These are phyloP conservation scores for Colostygia pectinataria DNA, from an alignment of 2,888 invertebrate species.

Conservation along the genomic window DNA sequence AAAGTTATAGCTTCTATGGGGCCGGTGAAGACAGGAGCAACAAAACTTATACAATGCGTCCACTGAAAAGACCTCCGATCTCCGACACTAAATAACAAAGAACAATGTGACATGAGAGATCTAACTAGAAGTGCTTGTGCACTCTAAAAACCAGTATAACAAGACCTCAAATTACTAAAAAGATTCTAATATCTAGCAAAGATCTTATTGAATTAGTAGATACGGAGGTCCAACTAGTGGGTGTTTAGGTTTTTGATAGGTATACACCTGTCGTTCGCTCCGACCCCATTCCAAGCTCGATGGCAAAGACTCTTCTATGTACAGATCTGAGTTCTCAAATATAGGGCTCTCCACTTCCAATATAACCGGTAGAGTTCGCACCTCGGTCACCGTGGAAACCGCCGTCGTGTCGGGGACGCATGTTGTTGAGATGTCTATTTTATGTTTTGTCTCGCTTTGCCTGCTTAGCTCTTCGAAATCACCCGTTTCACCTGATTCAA, in stretches of 20 bases:
- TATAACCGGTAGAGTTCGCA: slow-evolving; percentile 65
- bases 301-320: slow-evolving; percentile 94
- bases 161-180: slow-evolving; percentile 44
- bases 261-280: slow-evolving; percentile 74
- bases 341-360: slow-evolving; percentile 49
- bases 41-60: slow-evolving; percentile 55
- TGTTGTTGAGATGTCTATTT: slow-evolving; percentile 64
- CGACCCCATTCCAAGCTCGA: slow-evolving; percentile 90
- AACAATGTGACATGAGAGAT: slow-evolving; percentile 3
- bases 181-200: slow-evolving; percentile 7
- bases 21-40: slow-evolving; percentile 78
- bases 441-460: slow-evolving; percentile 79
- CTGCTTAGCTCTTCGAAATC: slow-evolving; percentile 90
- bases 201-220: neutral
- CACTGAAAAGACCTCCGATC: slow-evolving; percentile 51
- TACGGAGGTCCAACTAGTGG: slow-evolving; percentile 26
- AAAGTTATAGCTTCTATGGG: slow-evolving; percentile 56
- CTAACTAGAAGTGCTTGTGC: slow-evolving; percentile 3
- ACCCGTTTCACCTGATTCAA: slow-evolving; percentile 91
- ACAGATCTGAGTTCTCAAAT: slow-evolving; percentile 89
- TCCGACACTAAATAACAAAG: slow-evolving; percentile 7
- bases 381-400: slow-evolving; percentile 84
- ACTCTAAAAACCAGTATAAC: slow-evolving; percentile 42
- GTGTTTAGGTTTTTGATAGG: slow-evolving; percentile 41
- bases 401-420: slow-evolving; percentile 76